phyloP scores from a whole-genome alignment of 2,113 vertebrate species.

The Probosciger aterrimus region DNA sequence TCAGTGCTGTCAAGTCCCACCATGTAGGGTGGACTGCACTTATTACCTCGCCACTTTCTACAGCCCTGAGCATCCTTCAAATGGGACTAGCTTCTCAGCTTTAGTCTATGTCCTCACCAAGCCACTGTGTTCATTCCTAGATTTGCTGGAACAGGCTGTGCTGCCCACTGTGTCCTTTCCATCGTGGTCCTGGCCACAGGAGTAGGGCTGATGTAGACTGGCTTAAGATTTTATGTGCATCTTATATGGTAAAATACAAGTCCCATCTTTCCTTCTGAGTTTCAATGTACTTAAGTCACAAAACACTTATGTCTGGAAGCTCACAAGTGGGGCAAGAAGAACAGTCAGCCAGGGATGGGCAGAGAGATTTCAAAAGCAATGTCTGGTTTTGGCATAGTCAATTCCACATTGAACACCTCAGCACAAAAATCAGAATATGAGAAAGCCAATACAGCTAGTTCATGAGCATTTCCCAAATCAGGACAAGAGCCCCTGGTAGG shows the following conservation, averaged over 20 bases:
- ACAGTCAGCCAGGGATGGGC: neutral
- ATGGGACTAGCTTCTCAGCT: neutral
- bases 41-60: neutral
- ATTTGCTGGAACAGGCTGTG: neutral
- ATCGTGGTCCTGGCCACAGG: neutral
- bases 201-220: neutral
- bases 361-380: neutral
- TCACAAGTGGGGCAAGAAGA: neutral
- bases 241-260: neutral
- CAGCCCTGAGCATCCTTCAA: neutral
- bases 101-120: neutral
- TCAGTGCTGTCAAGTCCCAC: neutral
- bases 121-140: neutral
- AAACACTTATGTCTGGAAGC: neutral
- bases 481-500: neutral
- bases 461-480: neutral
- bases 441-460: accelerated
- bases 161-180: neutral
- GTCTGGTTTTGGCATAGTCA: neutral
- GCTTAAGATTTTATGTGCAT: neutral
- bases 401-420: neutral
- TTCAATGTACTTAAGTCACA: neutral
- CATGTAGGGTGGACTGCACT: neutral
- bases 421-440: neutral
- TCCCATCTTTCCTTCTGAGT: neutral